Evolutionary conservation across 64 coral and sea anemone species (phyloP).

Genomic region (Anthopleura sola): DNA sequence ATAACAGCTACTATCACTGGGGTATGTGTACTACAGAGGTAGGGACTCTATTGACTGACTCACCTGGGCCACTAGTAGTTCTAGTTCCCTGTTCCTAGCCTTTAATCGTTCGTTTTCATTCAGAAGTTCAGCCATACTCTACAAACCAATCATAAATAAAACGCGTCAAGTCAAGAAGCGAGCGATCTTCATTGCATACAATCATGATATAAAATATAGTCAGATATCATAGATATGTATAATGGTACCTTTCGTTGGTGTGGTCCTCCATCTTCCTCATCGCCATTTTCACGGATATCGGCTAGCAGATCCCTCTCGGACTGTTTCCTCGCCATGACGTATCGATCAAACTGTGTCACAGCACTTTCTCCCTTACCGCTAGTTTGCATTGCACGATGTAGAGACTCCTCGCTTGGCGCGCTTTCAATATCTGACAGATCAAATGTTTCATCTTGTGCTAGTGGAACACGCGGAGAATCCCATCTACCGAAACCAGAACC

Average conservation of each 20-base stretch:
- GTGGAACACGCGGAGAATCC: slow-evolving; percentile 21
- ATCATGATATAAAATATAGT: too few species aligned
- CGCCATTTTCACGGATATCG: neutral
- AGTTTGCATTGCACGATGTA: neutral
- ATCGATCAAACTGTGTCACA: slow-evolving; percentile 54
- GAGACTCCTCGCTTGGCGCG: neutral
- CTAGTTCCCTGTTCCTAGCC: neutral
- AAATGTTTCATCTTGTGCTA: slow-evolving; percentile 8
- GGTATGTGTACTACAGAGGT: too few species aligned
- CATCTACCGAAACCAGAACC: neutral
- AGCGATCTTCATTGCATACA: too few species aligned
- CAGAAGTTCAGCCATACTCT: slow-evolving; percentile 27
- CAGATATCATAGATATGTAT: neutral
- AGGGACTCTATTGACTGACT: neutral
- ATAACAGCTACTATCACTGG: too few species aligned
- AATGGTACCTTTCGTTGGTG: neutral
- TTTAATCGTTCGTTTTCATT: slow-evolving; percentile 27
- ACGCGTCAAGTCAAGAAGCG: neutral
- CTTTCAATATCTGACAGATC: slow-evolving; percentile 29
- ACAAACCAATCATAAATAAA: neutral
- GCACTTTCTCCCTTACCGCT: slow-evolving; percentile 2
- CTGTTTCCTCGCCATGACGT: slow-evolving; percentile 51
- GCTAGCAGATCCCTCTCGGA: slow-evolving; percentile 31
- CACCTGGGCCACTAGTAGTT: neutral
- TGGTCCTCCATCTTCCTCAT: neutral